Percentiles rank a stretch among this genome's conserved stretches.
Evolutionary conservation across 2,113 vertebrate genomes (phyloP).

Genomic region (Gopherus flavomarginatus): DNA sequence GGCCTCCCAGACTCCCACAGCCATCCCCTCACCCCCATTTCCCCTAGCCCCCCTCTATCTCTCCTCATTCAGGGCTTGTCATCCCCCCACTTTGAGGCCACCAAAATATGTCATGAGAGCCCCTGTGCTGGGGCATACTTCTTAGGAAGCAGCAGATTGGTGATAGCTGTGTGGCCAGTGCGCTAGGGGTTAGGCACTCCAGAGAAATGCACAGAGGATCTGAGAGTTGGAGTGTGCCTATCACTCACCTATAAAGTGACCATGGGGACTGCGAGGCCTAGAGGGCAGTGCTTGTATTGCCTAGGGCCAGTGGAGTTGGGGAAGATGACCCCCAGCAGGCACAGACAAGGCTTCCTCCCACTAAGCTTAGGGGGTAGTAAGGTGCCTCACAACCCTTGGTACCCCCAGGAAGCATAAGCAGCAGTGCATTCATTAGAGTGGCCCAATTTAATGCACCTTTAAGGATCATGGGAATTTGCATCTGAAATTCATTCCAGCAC

Average conservation of each 20-base stretch:
- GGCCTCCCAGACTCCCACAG: no score
- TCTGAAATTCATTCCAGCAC: background rate
- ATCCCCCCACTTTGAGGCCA: no score
- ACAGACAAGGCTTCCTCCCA: background rate
- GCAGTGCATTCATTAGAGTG: background rate
- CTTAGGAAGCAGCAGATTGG: background rate
- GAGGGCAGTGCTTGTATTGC: background rate
- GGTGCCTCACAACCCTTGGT: background rate
- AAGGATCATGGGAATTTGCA: background rate
- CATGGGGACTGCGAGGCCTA: background rate
- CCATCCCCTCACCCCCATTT: no score
- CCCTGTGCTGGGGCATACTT: background rate
- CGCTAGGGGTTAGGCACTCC: no score
- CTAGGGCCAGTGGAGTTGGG: background rate
- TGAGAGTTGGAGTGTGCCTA: no score
- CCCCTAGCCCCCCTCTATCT: no score
- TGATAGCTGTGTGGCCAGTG: no score
- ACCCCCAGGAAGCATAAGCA: background rate
- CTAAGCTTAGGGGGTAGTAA: background rate
- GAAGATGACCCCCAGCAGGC: background rate
- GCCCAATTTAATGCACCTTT: background rate
- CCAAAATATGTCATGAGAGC: no score
- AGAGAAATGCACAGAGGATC: no score
- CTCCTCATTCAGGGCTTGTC: no score
- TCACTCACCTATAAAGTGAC: background rate